Evolutionary conservation across 2,113 vertebrate species (phyloP).

Genomic region (Columba janthina): DNA sequence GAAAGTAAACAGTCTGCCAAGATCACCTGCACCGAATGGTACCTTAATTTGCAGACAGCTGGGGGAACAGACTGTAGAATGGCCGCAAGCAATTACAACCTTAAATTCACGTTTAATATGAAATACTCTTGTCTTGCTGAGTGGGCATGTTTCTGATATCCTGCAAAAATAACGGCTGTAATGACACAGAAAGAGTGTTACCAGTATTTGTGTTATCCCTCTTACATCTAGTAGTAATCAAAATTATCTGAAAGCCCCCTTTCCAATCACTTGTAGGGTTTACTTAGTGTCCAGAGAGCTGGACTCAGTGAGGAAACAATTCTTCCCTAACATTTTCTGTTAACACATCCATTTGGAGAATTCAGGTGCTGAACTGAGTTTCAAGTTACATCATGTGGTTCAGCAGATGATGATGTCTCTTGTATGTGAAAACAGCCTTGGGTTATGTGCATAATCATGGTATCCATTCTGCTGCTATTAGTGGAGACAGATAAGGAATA

Average conservation of each 20-base stretch:
- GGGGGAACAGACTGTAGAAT: background rate
- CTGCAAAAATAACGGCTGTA: background rate
- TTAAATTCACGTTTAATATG: rapidly evolving
- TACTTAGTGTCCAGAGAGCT: background rate
- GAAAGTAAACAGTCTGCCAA: background rate
- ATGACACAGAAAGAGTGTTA: background rate
- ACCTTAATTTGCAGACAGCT: background rate
- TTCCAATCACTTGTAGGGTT: rapidly evolving
- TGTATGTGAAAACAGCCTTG: background rate
- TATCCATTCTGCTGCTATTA: background rate
- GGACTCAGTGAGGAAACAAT: background rate
- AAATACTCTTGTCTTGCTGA: background rate
- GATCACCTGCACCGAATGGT: rapidly evolving
- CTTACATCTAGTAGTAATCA: background rate
- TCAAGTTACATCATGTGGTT: background rate
- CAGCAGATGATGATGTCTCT: background rate
- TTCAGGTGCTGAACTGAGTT: background rate
- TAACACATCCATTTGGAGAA: background rate
- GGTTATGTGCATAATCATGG: background rate
- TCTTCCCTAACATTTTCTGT: background rate
- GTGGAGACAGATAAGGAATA: background rate
- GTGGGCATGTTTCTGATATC: background rate
- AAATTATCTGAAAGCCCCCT: background rate
- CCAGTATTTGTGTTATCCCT: rapidly evolving
- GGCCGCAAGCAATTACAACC: background rate